A percentile compares a stretch with the other conserved stretches of the same genome.
Evolutionary conservation across 2,113 vertebrate genomes (phyloP).

Genomic region (Bubo bubo): DNA sequence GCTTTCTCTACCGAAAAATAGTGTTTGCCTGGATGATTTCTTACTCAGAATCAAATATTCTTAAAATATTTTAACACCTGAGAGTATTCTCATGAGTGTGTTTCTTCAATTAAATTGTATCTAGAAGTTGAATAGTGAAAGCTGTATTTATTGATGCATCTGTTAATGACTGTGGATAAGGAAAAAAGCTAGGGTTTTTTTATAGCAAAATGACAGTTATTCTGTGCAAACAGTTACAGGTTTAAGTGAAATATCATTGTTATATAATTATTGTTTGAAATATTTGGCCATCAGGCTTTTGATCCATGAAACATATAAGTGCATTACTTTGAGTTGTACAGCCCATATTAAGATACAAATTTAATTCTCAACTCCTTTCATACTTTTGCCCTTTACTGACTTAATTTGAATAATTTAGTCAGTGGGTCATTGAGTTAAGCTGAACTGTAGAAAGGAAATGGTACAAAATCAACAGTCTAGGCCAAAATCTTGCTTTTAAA

Average conservation of each 20-base stretch:
- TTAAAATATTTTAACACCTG: neutral
- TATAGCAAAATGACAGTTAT: neutral
- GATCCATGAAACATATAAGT: neutral
- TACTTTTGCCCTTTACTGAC: neutral
- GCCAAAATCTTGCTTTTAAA: neutral
- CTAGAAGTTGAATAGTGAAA: neutral
- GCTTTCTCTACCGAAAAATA: neutral
- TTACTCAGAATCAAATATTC: neutral
- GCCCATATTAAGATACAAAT: neutral
- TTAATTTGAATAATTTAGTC: neutral
- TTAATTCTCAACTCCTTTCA: neutral
- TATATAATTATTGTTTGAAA: neutral
- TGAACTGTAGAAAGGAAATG: neutral
- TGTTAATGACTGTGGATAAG: neutral
- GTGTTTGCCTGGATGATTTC: neutral
- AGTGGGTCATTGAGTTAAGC: neutral
- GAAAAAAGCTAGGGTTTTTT: neutral
- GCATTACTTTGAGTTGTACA: neutral
- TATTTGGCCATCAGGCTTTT: neutral
- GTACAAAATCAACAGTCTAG: neutral
- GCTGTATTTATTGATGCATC: neutral
- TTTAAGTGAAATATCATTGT: neutral
- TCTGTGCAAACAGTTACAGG: neutral
- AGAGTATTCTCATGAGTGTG: neutral
- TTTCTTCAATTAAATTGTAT: neutral